Base-by-base conservation (phyloP, 2,113 vertebrate genomes). In the Canis aureus region DNA sequence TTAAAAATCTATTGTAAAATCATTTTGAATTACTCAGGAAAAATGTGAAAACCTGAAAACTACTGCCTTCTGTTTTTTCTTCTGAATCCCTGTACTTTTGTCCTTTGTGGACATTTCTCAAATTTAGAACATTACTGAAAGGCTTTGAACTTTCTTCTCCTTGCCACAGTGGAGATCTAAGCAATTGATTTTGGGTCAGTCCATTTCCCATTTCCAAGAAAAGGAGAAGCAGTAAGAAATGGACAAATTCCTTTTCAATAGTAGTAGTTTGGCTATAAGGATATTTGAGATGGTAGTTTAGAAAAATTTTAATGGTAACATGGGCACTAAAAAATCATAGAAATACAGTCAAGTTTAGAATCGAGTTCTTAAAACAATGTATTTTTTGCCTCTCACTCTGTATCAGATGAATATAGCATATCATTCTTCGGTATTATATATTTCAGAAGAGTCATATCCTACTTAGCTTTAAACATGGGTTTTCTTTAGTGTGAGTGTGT, bases 1-100 rank as follows among this genome's bases (percentile, higher is more conserved):
- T 79, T 79, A 97, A 97, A 97, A 97, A 97, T 93, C 97, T 25
- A 97, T 97, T 87, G 87, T 95, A 84, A 97, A 98, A 97, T 95
- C 88, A 95, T 95, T 96, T 97, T 95, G 81, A 94, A 96, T 94
- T 96, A 96, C 89, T 94, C 66, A 81, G 60, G 81, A 62, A 97
- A 95, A 96, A 94, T 27, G 51, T 27, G 25, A 94, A 78, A 82
- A 49, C 22, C 82, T 95, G 66, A 89, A 89, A 89, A 95, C 85
- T 11, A 80, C 84, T 94, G 73, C 78, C n/a, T 92, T 66, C 83
- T 62, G 3, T 69, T 62, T n/a, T 19, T 8, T 43, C 22, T 17
- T 11, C 51, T 10, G 25, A 95, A 95, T 94, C 96, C 59, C 53
- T 95, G 16, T 32, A 53, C 73, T 92, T 97, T 91, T 95, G 73